Conservation (phyloP, 2,797 vertebrate species). For the Anguilla marmorata region DNA sequence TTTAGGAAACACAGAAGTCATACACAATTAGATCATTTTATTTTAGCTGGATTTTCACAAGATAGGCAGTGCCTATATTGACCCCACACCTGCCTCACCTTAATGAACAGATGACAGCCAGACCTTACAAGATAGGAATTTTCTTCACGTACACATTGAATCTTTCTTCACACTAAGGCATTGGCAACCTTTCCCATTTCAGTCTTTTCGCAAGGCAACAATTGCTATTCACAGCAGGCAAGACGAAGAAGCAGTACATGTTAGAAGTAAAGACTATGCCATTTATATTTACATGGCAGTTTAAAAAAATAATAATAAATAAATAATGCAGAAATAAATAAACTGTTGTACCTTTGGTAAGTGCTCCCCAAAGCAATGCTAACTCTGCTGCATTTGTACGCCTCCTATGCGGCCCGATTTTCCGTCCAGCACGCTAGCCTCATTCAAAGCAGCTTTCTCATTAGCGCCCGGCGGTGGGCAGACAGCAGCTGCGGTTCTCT, state of each 20-base stretch:
- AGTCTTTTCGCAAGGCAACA: not conserved
- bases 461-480: not conserved
- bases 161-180: not conserved
- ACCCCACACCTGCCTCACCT: not conserved
- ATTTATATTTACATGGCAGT: not conserved
- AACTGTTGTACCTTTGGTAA: too few species aligned
- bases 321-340: too few species aligned
- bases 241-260: not conserved
- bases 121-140: not conserved
- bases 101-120: not conserved
- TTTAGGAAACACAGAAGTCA: not conserved
- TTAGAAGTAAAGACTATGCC: too few species aligned
- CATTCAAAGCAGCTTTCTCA: not conserved
- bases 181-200: not conserved
- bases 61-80: not conserved
- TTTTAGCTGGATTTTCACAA: not conserved
- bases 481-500: not conserved
- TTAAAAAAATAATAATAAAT: too few species aligned
- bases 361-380: not conserved
- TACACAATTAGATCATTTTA: not conserved
- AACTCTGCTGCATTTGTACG: not conserved
- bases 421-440: not conserved
- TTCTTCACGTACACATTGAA: not conserved
- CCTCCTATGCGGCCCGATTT: not conserved
- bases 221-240: not conserved